Evolutionary conservation across 2,888 invertebrate species (phyloP).

Genomic region (Plebejus melissa): DNA sequence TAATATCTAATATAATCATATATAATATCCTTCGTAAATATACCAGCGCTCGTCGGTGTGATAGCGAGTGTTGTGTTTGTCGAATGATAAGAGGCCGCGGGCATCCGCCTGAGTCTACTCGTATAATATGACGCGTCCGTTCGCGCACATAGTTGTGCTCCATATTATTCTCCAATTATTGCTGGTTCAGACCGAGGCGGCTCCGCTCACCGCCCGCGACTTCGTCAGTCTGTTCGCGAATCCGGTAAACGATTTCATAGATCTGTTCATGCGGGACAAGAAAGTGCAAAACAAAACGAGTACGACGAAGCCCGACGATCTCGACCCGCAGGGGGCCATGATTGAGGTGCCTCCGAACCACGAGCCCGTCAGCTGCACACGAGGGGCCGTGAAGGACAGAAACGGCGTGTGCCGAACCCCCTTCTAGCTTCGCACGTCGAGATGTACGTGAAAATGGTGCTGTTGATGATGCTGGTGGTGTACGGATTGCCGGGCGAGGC

Average conservation of each 20-base stretch:
- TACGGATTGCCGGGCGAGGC: slow-evolving; percentile 39
- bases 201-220: slow-evolving; percentile 49
- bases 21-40: background rate
- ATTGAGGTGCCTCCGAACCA: slow-evolving; percentile 60
- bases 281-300: slow-evolving; percentile 18
- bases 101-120: slow-evolving; percentile 53
- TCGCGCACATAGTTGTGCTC: slow-evolving; percentile 55
- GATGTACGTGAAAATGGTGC: slow-evolving; percentile 56
- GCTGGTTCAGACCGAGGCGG: slow-evolving; percentile 45
- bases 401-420: slow-evolving; percentile 61
- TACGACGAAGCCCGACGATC: slow-evolving; percentile 33
- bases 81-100: slow-evolving; percentile 42
- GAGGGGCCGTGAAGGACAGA: slow-evolving; percentile 48
- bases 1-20: too few species aligned
- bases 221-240: slow-evolving; percentile 58
- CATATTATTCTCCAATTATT: slow-evolving; percentile 55
- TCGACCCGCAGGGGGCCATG: slow-evolving; percentile 42
- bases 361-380: slow-evolving; percentile 42
- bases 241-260: slow-evolving; percentile 57
- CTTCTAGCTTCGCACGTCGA: slow-evolving; percentile 46
- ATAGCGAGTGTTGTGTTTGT: slow-evolving; percentile 28
- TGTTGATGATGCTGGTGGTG: slow-evolving; percentile 43
- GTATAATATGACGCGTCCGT: slow-evolving; percentile 62
- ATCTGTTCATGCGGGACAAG: slow-evolving; percentile 36
- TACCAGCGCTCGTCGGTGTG: background rate